Evolutionary conservation across 2,797 vertebrate species (phyloP).

Genomic region (Scleropages formosus): DNA sequence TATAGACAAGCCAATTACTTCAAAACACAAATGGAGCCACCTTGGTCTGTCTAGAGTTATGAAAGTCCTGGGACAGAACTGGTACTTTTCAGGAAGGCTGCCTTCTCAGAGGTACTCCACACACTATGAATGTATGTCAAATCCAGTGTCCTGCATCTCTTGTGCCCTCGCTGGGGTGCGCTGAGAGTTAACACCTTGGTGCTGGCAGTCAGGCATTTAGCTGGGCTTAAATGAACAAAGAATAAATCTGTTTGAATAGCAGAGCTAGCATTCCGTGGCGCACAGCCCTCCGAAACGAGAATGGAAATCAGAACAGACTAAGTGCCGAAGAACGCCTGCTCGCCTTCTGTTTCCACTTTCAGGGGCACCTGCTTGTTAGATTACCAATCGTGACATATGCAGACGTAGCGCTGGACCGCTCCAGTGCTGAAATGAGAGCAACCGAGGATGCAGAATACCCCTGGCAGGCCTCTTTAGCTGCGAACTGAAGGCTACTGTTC

Average conservation of each 20-base stretch:
- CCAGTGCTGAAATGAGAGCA: neutral
- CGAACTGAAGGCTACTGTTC: constrained; percentile 54
- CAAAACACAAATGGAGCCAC: neutral
- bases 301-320: neutral
- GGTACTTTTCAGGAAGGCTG: neutral
- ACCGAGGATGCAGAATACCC: neutral
- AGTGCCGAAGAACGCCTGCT: neutral
- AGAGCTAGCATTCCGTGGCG: neutral
- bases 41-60: neutral
- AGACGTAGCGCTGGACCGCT: too few species aligned
- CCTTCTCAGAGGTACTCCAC: constrained; percentile 19
- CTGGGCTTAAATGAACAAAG: constrained; percentile 15
- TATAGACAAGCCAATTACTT: neutral
- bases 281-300: neutral
- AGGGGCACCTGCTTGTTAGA: constrained; percentile 15
- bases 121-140: constrained; percentile 7
- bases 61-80: neutral
- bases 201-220: constrained; percentile 5
- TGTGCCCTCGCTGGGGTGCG: constrained; percentile 24
- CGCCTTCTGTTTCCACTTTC: neutral
- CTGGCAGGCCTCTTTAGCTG: constrained; percentile 19
- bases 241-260: constrained; percentile 16
- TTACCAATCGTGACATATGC: neutral
- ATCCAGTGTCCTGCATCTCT: constrained; percentile 9
- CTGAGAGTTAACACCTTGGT: constrained; percentile 27